These are phyloP conservation scores for Cryptoleucopteryx plumbea DNA, from an alignment of 2,113 vertebrate genomes.

Conservation along the genomic window DNA sequence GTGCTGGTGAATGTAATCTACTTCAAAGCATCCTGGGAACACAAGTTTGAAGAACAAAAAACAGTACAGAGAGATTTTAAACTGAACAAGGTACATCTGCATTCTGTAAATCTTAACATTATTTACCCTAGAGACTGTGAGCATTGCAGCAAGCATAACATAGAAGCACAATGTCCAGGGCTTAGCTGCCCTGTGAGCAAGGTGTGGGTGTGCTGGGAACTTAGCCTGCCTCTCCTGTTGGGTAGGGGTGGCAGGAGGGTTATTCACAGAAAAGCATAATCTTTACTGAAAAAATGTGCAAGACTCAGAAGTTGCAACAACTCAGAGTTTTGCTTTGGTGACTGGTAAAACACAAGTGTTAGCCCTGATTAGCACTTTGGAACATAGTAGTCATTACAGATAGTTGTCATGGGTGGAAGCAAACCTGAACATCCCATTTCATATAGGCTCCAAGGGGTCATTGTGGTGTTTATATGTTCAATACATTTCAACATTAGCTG, in stretches of 20 bases:
- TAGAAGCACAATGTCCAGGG: neutral
- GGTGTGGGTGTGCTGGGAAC: neutral
- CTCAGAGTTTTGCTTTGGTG: neutral
- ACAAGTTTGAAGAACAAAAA: slow-evolving; percentile 72
- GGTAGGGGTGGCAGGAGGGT: neutral
- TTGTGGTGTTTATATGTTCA: neutral
- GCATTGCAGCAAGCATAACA: neutral
- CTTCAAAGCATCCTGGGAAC: slow-evolving; percentile 90
- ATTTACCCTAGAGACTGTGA: neutral
- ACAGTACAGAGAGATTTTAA: slow-evolving; percentile 83
- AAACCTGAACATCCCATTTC: neutral
- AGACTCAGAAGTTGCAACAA: neutral
- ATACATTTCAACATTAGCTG: neutral
- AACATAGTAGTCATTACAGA: neutral
- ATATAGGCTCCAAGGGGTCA: neutral
- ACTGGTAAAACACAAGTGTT: neutral
- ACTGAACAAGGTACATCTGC: slow-evolving; percentile 74
- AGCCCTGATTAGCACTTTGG: neutral
- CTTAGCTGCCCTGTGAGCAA: neutral
- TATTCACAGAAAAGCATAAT: neutral
- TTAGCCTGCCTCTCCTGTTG: neutral
- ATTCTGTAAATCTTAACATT: neutral
- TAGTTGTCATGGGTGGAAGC: neutral
- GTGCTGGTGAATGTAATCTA: slow-evolving; percentile 91
- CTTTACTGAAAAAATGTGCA: neutral